Evolutionary conservation across 2,888 invertebrate genomes (phyloP), one percentile per base, ranked within the genome.

Genomic region (Dyspetes luteomarginatus): DNA sequence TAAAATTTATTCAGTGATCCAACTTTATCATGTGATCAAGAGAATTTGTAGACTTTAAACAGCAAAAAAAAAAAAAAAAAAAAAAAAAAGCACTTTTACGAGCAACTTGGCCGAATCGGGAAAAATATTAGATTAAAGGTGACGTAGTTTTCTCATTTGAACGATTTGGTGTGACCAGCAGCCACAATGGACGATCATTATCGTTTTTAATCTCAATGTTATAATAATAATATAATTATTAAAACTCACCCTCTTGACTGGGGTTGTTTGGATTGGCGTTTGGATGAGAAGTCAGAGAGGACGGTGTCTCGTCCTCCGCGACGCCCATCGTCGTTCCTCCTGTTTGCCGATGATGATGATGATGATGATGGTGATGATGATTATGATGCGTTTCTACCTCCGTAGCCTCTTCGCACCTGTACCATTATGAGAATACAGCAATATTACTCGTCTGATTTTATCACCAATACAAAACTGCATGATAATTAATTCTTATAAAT

Each of bases 281-380:
- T 62, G 91, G 90, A 88, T 90, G 90, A 82, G 91, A 89, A 83
- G 89, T 90, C 85, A 90, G 85, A 80, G 90, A 90, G 82, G 90
- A 89, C 82, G 91, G 89, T 69, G 90, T 90, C 83, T 91, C 91
- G 86, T 91, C 91, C 86, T 91, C 91, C 83, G 91, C 91, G 87
- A 91, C 90, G 84, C 91, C 91, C 91, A 91, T 91, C 85, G 89
- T 90, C 83, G 89, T 86, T 86, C 88, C 87, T 84, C 89, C 89
- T 82, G 90, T 88, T 86, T 89, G 89, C 85, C 88, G 90, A 87
- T 90, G 90, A 89, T 90, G 88, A 85, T 85, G 82, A 41, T 73
- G 48, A 50, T 71, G 48, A 45, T 71, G 52, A 24, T 52, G 52
- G n/a, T 52, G 52, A 52, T 88, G 88, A 83, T 88, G 89, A 86